Conservation (phyloP, 2,888 invertebrate species). For the Polydrusus pterygomalis region DNA sequence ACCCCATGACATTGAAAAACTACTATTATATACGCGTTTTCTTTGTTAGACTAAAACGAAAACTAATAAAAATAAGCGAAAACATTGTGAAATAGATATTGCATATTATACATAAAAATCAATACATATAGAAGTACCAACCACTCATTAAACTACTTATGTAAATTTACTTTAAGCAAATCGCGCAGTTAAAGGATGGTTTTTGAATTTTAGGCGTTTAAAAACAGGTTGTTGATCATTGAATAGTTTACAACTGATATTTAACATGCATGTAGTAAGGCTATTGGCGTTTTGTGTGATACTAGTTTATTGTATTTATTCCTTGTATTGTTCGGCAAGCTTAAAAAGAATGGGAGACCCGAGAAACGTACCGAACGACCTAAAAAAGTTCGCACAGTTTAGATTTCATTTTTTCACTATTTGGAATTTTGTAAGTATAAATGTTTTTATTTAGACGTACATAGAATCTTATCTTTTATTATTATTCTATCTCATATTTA, state of each 20-base stretch:
- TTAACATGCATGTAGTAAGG: not conserved
- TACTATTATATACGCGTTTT: not conserved
- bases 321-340: not conserved
- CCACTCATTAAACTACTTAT: no score
- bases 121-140: no score
- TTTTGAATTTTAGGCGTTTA: no score
- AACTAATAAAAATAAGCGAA: not conserved
- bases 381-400: constrained; percentile 25
- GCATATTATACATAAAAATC: no score
- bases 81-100: not conserved
- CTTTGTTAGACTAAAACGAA: not conserved
- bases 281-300: not conserved
- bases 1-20: not conserved
- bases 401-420: constrained; percentile 43
- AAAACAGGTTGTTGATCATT: not conserved
- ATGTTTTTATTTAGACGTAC: no score
- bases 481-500: not conserved
- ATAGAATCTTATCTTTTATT: not conserved
- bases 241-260: not conserved
- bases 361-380: not conserved
- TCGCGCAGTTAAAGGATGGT: no score
- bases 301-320: constrained; percentile 17
- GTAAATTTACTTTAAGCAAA: no score
- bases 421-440: constrained; percentile 51
- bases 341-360: not conserved